Base-by-base conservation (phyloP, 2,888 invertebrate species). In the Ophioninae sp. region DNA sequence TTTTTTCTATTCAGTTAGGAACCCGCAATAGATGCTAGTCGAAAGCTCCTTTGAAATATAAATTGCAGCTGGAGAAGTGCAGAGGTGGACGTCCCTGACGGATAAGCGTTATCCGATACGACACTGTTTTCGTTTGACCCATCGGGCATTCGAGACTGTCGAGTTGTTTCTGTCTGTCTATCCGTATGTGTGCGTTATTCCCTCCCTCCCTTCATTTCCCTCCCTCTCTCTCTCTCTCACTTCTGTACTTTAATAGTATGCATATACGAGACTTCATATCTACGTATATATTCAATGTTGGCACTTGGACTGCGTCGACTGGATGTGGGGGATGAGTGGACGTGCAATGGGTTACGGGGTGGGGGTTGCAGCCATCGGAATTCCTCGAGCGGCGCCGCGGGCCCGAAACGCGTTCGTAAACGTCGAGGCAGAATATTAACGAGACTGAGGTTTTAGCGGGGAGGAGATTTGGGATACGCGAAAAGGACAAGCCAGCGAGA, bases 381-480 rank as follows among this genome's bases (percentile, higher is more conserved):
- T 86, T 87, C 86, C 86, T 78, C 82, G 81, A 85, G 86, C 87
- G 83, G 82, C 84, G 85, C 76, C 79, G 85, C 82, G 82, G 81
- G 64, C 81, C 82, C 73, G 84, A 81, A 86, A 85, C 81, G 85
- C 82, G 84, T 79, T 86, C 85, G 85, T 85, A 87, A 88, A 88
- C 86, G 88, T 87, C 87, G 85, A 86, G 85, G 65, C 84, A 85
- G 88, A 88, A 88, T 88, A 89, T 87, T 88, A 64, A 62, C 68
- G 72, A 79, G 68, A 62, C 65, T 62, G 79, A 79, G 64, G 23
- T n/a, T 65, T 73, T 62, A 56, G 64, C 17, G 57, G 64, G 67
- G 62, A 44, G 81, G 20, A 69, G 44, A 37, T 69, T 78, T 62
- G 44, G 13, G 41, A 39, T 56, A 75, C 41, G 50, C 17, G 72